Evolutionary conservation across 2,888 invertebrate genomes (phyloP).

Genomic region (Dione vanillae): DNA sequence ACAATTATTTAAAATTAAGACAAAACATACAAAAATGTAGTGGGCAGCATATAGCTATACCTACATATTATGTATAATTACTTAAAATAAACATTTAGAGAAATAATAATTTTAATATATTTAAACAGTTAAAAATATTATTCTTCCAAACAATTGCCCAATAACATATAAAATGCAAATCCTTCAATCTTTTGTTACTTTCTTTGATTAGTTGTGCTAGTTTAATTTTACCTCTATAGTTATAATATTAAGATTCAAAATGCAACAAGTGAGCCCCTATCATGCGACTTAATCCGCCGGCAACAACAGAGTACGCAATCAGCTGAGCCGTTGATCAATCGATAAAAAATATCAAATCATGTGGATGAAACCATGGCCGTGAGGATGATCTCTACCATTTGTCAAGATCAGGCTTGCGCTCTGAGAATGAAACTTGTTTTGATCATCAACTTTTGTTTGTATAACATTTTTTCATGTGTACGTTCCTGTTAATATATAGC

Average conservation of each 20-base stretch:
- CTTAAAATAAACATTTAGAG: neutral
- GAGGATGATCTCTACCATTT: conserved; percentile 81
- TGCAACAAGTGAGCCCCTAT: neutral
- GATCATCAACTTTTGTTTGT: conserved; percentile 26
- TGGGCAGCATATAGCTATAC: no score
- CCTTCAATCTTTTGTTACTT: conserved; percentile 18
- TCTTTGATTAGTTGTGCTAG: neutral
- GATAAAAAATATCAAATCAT: conserved; percentile 78
- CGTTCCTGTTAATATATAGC: neutral
- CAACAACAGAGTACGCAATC: conserved; percentile 81
- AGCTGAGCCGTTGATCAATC: conserved; percentile 81
- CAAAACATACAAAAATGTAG: no score
- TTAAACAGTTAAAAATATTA: neutral
- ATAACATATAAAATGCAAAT: conserved; percentile 29
- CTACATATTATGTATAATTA: no score
- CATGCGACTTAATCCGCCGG: conserved; percentile 54
- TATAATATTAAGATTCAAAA: neutral
- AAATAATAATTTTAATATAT: neutral
- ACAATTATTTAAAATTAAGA: neutral
- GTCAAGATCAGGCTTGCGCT: conserved; percentile 77
- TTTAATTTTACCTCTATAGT: neutral
- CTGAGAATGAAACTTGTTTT: conserved; percentile 35
- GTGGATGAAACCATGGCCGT: conserved; percentile 63
- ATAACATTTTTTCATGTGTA: conserved; percentile 29
- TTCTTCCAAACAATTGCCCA: conserved; percentile 9